Conservation (phyloP, 2,888 invertebrate genomes). For the Tanytarsus gracilentus region DNA sequence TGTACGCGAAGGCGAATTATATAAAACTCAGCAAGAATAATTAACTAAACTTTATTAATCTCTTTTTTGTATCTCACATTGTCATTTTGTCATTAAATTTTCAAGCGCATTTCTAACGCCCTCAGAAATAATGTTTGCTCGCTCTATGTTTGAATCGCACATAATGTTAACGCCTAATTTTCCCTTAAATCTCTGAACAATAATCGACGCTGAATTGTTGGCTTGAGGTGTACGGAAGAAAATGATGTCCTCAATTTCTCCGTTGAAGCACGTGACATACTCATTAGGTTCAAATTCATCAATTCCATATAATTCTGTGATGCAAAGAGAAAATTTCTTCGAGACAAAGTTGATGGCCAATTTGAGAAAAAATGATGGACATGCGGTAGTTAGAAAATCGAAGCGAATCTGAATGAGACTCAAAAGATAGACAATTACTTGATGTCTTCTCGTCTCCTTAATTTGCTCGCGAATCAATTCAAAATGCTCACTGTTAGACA, state of each 20-base stretch:
- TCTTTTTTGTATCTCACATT: too few relatives aligned
- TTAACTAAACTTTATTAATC: not conserved
- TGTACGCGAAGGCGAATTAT: constrained; percentile 7
- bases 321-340: constrained; percentile 40
- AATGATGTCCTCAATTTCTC: constrained; percentile 39
- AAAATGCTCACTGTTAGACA: constrained; percentile 33
- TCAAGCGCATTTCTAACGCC: not conserved
- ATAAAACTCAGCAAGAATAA: not conserved
- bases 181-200: constrained; percentile 41
- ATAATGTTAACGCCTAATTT: constrained; percentile 40
- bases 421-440: constrained; percentile 39
- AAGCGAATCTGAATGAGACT: constrained; percentile 41
- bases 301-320: constrained; percentile 39
- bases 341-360: constrained; percentile 42
- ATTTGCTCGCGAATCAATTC: constrained; percentile 37
- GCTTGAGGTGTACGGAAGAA: constrained; percentile 42
- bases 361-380: constrained; percentile 40
- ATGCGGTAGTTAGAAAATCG: constrained; percentile 38
- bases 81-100: too few relatives aligned
- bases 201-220: constrained; percentile 41
- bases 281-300: constrained; percentile 32
- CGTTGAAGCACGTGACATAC: constrained; percentile 39
- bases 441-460: constrained; percentile 37
- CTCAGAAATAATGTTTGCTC: not conserved
- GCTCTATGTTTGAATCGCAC: constrained; percentile 35